Percentiles rank a stretch among this genome's conserved stretches.
Evolutionary conservation across 2,888 invertebrate species (phyloP).

Genomic region (Cybosia mesomella): DNA sequence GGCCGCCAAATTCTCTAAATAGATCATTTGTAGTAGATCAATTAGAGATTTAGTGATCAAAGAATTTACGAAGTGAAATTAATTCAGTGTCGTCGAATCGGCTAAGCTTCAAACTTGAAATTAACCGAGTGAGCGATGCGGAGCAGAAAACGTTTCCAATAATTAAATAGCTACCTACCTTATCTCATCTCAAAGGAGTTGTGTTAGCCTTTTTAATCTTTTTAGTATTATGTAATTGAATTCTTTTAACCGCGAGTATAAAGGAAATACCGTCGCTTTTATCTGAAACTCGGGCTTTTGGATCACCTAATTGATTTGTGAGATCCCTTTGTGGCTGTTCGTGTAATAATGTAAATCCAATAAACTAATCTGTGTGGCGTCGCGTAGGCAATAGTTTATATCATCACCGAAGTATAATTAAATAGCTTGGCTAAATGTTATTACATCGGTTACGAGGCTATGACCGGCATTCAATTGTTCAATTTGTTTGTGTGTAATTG

Average conservation of each 20-base stretch:
- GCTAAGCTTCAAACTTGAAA: constrained; percentile 59
- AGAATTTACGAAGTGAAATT: constrained; percentile 56
- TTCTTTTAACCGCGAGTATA: constrained; percentile 82
- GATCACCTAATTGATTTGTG: constrained; percentile 78
- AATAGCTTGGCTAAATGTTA: constrained; percentile 32
- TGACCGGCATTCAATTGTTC: constrained; percentile 25
- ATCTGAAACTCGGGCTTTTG: constrained; percentile 72
- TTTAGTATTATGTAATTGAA: constrained; percentile 83
- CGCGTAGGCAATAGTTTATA: constrained; percentile 33
- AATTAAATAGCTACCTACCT: constrained; percentile 75
- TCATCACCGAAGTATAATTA: constrained; percentile 31
- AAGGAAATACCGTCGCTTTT: constrained; percentile 79
- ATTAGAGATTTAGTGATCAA: constrained; percentile 47
- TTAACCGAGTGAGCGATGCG: constrained; percentile 56
- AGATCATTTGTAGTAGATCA: constrained; percentile 28
- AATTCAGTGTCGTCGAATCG: constrained; percentile 54
- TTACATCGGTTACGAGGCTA: constrained; percentile 25
- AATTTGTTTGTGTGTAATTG: constrained; percentile 12
- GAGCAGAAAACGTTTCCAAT: constrained; percentile 66
- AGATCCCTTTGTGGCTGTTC: constrained; percentile 67
- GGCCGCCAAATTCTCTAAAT: constrained; percentile 13
- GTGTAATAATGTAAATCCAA: constrained; percentile 58
- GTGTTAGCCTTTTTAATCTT: constrained; percentile 82
- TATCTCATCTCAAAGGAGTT: constrained; percentile 78
- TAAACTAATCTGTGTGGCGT: constrained; percentile 36